Conservation (phyloP, 2,888 invertebrate genomes). For the Chesias legatella region DNA sequence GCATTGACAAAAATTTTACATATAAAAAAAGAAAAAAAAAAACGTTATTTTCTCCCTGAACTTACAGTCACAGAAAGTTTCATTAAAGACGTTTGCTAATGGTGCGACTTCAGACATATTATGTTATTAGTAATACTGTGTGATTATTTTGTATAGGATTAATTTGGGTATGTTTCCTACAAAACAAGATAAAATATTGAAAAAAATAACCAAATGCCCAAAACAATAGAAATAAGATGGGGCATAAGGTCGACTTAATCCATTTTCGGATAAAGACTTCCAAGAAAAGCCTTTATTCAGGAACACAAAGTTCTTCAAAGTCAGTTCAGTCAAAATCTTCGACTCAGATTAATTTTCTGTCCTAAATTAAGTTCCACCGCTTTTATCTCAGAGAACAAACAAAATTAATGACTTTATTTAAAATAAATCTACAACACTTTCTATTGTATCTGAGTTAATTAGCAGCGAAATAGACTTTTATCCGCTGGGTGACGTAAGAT, state of each 20-base stretch:
- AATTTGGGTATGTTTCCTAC: no score
- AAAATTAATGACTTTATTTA: slow-evolving; percentile 32
- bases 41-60: slow-evolving; percentile 10
- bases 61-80: no score
- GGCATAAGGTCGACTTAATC: background rate
- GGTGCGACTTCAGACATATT: no score
- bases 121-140: no score
- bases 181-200: no score
- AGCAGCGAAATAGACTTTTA: slow-evolving; percentile 50
- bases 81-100: no score
- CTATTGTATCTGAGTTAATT: slow-evolving; percentile 50
- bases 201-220: background rate
- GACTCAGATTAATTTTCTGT: slow-evolving; percentile 25
- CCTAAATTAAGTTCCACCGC: slow-evolving; percentile 23
- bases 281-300: background rate
- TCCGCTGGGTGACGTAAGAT: slow-evolving; percentile 65
- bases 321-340: no score
- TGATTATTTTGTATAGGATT: no score
- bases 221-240: background rate
- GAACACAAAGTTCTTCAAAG: slow-evolving; percentile 21
- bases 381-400: slow-evolving; percentile 27
- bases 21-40: slow-evolving; percentile 5
- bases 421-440: slow-evolving; percentile 38
- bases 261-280: no score
- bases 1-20: background rate